Evolutionary conservation across 2,113 vertebrate genomes (phyloP), one percentile per base, ranked within the genome.

Genomic region (Phaethon lepturus): DNA sequence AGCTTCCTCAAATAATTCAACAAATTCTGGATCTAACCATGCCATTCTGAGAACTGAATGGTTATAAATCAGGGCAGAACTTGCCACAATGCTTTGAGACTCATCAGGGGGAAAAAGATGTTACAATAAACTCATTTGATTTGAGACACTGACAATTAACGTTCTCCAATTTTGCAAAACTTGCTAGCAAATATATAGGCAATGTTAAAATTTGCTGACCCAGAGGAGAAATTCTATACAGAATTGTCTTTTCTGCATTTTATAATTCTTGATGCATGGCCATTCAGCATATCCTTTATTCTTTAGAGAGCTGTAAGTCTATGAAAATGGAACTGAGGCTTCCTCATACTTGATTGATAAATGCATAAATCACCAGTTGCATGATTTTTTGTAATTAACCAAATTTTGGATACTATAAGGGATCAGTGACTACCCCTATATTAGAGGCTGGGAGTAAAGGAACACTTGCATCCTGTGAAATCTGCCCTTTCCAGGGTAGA

Each of bases 1-100:
- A 67, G 29, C 25, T 81, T 79, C 47, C 19, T 92, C 31, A 95
- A 89, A 67, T 50, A 83, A 83, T 88, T 71, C 28, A 55, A 62
- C 1, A 45, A 59, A 45, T 69, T 69, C 26, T 79, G 78, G 20
- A 35, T 50, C 19, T 79, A 49, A 44, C 35, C 9, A 1, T 88
- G 56, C 26, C 45, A 23, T 67, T 87, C 22, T 88, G 53, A 92
- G 55, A 92, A 86, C 4, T 5, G 7, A 83, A 10, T 29, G 8
- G 9, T 47, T 90, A 56, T 73, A 86, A 93, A 83, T 82, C 31
- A 56, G 19, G 6, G 19, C 5, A 66, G 49, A 93, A 87, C 49
- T 64, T 56, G 47, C 47, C 20, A 78, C 64, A 90, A 69, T 28
- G 11, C 15, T 66, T 79, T 93, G 53, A 88, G n/a, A 67, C 23